These are phyloP conservation scores for Perca schrenkii DNA, from an alignment of 2,113 vertebrate genomes.

Conservation along the genomic window DNA sequence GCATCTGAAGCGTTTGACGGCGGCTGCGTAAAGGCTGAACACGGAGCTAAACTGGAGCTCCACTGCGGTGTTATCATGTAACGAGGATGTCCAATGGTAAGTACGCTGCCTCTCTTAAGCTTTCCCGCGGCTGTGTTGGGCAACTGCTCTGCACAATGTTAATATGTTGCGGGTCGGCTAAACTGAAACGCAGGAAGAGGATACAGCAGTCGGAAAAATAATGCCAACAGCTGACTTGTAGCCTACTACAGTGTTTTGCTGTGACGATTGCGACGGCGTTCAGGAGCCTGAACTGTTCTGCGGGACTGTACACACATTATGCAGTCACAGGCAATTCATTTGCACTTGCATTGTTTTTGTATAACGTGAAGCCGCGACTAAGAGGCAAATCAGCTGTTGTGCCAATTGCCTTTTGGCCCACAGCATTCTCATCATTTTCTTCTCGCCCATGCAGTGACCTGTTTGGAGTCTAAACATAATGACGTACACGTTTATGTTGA, in stretches of 20 bases:
- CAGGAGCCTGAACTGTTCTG: slow-evolving; percentile 51
- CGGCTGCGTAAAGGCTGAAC: slow-evolving; percentile 48
- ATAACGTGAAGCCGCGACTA: background rate
- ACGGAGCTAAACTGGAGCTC: slow-evolving; percentile 38
- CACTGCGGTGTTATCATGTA: slow-evolving; percentile 63
- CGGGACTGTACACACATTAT: slow-evolving; percentile 40
- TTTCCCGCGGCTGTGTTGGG: slow-evolving; percentile 25
- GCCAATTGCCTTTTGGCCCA: background rate
- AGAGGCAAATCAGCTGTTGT: background rate
- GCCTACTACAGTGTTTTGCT: slow-evolving; percentile 50
- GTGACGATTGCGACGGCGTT: slow-evolving; percentile 53
- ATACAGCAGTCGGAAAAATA: slow-evolving; percentile 14
- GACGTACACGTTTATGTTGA: slow-evolving; percentile 42
- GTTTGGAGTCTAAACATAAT: slow-evolving; percentile 57
- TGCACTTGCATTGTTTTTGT: slow-evolving; percentile 17
- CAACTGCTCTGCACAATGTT: slow-evolving; percentile 35
- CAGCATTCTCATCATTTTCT: background rate
- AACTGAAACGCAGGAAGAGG: slow-evolving; percentile 29
- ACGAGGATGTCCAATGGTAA: slow-evolving; percentile 66
- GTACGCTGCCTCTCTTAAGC: slow-evolving; percentile 37
- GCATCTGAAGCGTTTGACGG: slow-evolving; percentile 42
- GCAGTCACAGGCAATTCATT: slow-evolving; percentile 23
- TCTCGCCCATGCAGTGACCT: slow-evolving; percentile 33
- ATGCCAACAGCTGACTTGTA: slow-evolving; percentile 66
- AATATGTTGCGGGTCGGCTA: slow-evolving; percentile 29